A percentile compares a stretch with the other conserved stretches of the same genome.
Evolutionary conservation across 2,113 vertebrate species (phyloP).

Genomic region (Paramisgurnus dabryanus): DNA sequence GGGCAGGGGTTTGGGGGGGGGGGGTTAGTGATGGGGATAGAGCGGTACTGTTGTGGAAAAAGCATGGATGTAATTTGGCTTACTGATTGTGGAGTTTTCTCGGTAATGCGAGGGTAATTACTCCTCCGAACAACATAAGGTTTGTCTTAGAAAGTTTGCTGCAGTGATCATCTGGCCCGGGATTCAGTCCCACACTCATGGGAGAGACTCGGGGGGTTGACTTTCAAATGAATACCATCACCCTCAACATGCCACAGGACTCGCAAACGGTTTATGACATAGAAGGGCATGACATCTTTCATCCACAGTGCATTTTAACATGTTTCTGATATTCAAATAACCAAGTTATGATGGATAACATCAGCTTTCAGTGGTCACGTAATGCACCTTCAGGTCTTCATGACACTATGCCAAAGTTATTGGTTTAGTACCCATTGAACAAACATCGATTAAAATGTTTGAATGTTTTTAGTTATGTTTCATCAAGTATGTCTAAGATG

Average conservation of each 20-base stretch:
- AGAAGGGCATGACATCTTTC: background rate
- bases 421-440: too few relatives aligned
- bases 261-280: background rate
- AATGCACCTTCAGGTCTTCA: too few relatives aligned
- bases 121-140: constrained; percentile 46
- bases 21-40: constrained; percentile 29
- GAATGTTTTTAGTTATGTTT: background rate
- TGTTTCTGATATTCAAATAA: background rate
- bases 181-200: constrained; percentile 38
- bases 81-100: constrained; percentile 64
- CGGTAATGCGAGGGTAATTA: constrained; percentile 66
- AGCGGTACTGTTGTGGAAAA: constrained; percentile 62
- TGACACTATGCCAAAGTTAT: too few relatives aligned
- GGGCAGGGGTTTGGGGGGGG: background rate
- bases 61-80: constrained; percentile 69
- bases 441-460: too few relatives aligned
- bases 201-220: background rate
- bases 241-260: background rate
- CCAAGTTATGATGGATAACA: background rate
- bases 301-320: background rate
- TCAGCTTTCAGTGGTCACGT: background rate
- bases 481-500: background rate
- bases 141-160: constrained; percentile 54
- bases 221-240: constrained; percentile 8
- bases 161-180: constrained; percentile 35